Percentiles rank a stretch among this genome's conserved stretches.
These are phyloP conservation scores for Sepiola atlantica DNA, from an alignment of 2,888 invertebrate species.

Conservation along the genomic window DNA sequence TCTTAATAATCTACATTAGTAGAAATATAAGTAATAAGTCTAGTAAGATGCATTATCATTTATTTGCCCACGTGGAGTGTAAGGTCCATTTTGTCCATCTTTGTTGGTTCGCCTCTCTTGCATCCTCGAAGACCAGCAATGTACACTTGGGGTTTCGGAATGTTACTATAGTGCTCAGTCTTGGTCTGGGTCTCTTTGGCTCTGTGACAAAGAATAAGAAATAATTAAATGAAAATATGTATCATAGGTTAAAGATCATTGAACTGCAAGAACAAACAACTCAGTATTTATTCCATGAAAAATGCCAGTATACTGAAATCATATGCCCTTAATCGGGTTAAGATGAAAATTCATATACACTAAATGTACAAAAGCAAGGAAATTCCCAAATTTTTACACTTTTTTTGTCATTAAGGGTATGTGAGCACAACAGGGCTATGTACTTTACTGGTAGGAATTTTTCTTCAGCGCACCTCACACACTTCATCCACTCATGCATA, in stretches of 20 bases:
- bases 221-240: neutral
- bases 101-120: slow-evolving; percentile 69
- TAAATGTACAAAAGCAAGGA: too few species aligned
- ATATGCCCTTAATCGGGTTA: too few species aligned
- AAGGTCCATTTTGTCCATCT: slow-evolving; percentile 74
- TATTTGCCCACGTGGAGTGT: slow-evolving; percentile 70
- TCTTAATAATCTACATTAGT: neutral
- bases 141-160: slow-evolving; percentile 73
- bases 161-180: slow-evolving; percentile 72
- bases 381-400: too few species aligned
- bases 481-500: too few species aligned
- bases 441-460: too few species aligned
- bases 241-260: neutral
- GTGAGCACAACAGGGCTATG: too few species aligned
- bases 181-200: slow-evolving; percentile 73
- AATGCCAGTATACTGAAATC: too few species aligned
- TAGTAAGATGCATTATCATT: neutral
- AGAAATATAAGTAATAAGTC: neutral
- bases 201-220: slow-evolving; percentile 60
- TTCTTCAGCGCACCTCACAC: too few species aligned
- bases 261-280: neutral
- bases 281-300: too few species aligned
- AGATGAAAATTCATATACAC: too few species aligned
- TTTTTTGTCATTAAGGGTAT: too few species aligned
- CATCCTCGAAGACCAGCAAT: slow-evolving; percentile 74